phyloP scores from a whole-genome alignment of 2,888 invertebrate genomes.

The Pyrochroa serraticornis region DNA sequence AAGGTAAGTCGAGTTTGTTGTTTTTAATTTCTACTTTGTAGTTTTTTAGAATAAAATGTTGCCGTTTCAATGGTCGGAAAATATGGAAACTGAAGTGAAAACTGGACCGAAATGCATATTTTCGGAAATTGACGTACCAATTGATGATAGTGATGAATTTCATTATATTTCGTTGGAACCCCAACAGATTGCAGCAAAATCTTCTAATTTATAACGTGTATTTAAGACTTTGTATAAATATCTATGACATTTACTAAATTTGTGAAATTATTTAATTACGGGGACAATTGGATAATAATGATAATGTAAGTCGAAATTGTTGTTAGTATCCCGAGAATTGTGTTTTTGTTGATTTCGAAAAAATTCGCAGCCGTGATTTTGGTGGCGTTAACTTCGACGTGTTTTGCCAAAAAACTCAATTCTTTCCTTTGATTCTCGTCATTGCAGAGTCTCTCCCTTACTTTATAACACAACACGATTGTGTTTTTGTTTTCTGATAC shows the following conservation, averaged over 20 bases:
- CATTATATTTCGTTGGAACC: constrained; percentile 48
- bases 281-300: constrained; percentile 5
- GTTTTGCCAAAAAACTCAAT: constrained; percentile 15
- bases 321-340: constrained; percentile 24
- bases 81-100: constrained; percentile 40
- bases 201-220: constrained; percentile 14
- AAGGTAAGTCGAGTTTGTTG: constrained; percentile 32
- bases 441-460: constrained; percentile 9
- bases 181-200: constrained; percentile 38
- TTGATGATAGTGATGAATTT: constrained; percentile 28
- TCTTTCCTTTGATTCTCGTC: constrained; percentile 10
- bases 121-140: constrained; percentile 30
- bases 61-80: constrained; percentile 42
- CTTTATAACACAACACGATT: constrained; percentile 16
- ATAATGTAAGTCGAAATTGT: constrained; percentile 29
- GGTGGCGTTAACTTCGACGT: constrained; percentile 7
- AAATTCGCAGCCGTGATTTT: constrained; percentile 29
- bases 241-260: no score
- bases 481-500: background rate
- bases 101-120: constrained; percentile 23
- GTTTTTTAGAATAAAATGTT: constrained; percentile 37
- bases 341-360: constrained; percentile 28
- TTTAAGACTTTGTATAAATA: no score
- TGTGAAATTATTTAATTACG: no score
- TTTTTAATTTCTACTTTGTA: constrained; percentile 10